Percentiles rank a stretch among this genome's conserved stretches.
Conservation (phyloP, 2,888 invertebrate species). For the Himalopsyche kuldschensis region DNA sequence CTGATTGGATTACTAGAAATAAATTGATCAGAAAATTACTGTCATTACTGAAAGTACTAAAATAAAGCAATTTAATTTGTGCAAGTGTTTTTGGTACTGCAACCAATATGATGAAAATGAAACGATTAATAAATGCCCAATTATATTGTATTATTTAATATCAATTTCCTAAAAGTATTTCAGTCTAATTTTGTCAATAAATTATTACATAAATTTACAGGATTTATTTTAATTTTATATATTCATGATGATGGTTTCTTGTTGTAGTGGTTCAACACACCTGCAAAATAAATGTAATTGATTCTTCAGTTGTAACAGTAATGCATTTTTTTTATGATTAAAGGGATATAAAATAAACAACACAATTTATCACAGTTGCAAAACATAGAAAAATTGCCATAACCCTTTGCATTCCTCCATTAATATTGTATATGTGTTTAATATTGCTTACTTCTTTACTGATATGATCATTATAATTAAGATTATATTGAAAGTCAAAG, state of each 20-base stretch:
- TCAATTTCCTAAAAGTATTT: not conserved
- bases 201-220: not conserved
- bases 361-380: too few relatives aligned
- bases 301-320: not conserved
- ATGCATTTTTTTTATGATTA: too few relatives aligned
- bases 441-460: too few relatives aligned
- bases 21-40: too few relatives aligned
- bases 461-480: too few relatives aligned
- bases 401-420: too few relatives aligned
- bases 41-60: too few relatives aligned
- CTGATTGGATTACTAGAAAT: too few relatives aligned
- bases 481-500: too few relatives aligned
- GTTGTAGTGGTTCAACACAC: not conserved
- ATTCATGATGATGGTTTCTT: not conserved
- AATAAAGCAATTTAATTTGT: not conserved
- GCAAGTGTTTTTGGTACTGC: not conserved
- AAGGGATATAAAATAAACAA: too few relatives aligned
- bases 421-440: too few relatives aligned
- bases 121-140: not conserved
- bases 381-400: too few relatives aligned
- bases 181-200: not conserved
- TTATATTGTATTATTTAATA: not conserved
- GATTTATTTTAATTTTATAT: not conserved
- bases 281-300: not conserved
- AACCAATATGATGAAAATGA: not conserved